Evolutionary conservation across 1,140 invertebrate species (phyloP).

Genomic region (Sarcophaga peregrina): DNA sequence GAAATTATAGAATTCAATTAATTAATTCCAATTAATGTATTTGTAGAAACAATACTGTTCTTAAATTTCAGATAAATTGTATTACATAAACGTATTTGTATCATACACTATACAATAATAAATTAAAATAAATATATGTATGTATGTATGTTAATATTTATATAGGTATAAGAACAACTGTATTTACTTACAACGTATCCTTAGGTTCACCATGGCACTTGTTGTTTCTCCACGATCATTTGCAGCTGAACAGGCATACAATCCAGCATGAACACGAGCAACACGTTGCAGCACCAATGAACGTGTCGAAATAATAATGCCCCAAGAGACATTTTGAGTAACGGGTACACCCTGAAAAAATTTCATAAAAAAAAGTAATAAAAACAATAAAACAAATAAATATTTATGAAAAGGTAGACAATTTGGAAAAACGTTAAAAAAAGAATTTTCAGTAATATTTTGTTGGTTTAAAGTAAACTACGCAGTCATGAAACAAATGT

Average conservation of each 20-base stretch:
- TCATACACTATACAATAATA: too few species aligned
- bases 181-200: conserved; percentile 85
- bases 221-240: conserved; percentile 86
- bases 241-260: conserved; percentile 84
- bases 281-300: conserved; percentile 88
- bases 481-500: too few species aligned
- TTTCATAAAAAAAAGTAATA: neutral
- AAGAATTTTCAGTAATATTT: too few species aligned
- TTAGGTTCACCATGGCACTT: conserved; percentile 79
- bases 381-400: neutral
- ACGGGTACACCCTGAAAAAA: conserved; percentile 78
- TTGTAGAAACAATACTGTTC: too few species aligned
- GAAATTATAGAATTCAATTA: too few species aligned
- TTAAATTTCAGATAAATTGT: too few species aligned
- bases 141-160: conserved; percentile 21
- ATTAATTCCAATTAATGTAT: too few species aligned
- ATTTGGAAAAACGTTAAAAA: too few species aligned
- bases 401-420: neutral
- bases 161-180: neutral
- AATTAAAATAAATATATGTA: too few species aligned
- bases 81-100: too few species aligned
- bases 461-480: too few species aligned
- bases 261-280: conserved; percentile 81
- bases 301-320: conserved; percentile 87
- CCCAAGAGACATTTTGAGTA: conserved; percentile 84